phyloP scores from a whole-genome alignment of 2,797 vertebrate species.

The Eurystomus glaucurus region DNA sequence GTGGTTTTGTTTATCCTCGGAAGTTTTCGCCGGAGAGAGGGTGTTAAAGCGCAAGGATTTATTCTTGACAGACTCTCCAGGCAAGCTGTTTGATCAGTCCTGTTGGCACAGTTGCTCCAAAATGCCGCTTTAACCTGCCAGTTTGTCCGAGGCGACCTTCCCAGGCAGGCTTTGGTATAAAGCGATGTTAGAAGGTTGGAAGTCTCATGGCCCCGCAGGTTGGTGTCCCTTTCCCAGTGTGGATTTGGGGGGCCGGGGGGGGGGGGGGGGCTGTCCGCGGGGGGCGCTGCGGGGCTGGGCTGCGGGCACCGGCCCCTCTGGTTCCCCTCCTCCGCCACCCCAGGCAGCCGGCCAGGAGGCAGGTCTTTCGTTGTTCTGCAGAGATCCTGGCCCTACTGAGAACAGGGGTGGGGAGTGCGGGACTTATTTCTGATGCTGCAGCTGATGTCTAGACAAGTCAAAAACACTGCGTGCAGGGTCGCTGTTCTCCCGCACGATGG shows the following conservation, averaged over 20 bases:
- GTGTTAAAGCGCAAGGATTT: neutral
- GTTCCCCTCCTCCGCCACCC: neutral
- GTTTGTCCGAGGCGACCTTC: fast-evolving
- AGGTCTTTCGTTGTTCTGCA: too few relatives aligned
- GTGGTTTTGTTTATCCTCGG: neutral
- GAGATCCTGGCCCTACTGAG: fast-evolving
- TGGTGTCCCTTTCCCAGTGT: neutral
- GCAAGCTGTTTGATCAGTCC: too few relatives aligned
- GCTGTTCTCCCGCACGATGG: neutral
- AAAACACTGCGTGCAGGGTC: fast-evolving
- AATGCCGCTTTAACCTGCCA: neutral
- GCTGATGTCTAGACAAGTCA: neutral
- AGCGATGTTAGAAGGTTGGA: neutral
- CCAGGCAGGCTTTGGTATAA: neutral
- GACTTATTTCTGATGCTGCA: neutral
- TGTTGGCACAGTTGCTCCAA: neutral
- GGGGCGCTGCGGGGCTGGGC: neutral
- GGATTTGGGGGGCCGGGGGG: too few relatives aligned
- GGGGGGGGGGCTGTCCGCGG: neutral
- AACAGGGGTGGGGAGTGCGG: fast-evolving
- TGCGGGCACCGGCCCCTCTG: neutral
- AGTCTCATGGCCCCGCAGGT: neutral
- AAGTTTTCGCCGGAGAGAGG: neutral
- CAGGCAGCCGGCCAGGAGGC: fast-evolving
- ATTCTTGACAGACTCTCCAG: neutral